Conservation (phyloP, 2,113 vertebrate species). For the Sturnus vulgaris region DNA sequence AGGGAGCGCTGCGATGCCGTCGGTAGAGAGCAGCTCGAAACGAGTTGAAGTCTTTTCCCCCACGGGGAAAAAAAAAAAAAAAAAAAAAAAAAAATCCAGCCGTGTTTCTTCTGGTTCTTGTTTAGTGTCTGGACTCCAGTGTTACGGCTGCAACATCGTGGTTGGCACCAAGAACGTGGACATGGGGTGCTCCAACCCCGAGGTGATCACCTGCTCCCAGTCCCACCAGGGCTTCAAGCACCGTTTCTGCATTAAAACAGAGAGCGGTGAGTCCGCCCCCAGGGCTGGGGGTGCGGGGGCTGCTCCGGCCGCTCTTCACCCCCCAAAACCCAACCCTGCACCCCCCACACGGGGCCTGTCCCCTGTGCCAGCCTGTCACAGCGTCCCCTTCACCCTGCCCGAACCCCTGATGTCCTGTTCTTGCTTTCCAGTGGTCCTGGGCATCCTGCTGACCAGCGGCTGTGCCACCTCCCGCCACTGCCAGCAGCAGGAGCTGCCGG, state of each 20-base stretch:
- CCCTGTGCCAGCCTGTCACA: neutral
- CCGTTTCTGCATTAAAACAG: slow-evolving; percentile 90
- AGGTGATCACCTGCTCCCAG: slow-evolving; percentile 88
- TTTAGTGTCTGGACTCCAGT: slow-evolving; percentile 81
- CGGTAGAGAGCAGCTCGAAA: neutral
- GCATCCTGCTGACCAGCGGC: slow-evolving; percentile 85
- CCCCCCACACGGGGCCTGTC: neutral
- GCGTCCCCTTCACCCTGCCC: neutral
- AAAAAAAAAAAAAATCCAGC: neutral
- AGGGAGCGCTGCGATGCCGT: neutral
- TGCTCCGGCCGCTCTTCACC: rapidly evolving
- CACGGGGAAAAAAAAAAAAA: neutral
- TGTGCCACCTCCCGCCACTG: slow-evolving; percentile 90
- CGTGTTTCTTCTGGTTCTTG: neutral
- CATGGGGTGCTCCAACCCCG: slow-evolving; percentile 84
- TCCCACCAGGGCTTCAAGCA: slow-evolving; percentile 92
- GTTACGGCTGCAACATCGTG: slow-evolving; percentile 89
- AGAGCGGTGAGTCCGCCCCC: slow-evolving; percentile 80
- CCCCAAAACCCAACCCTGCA: neutral
- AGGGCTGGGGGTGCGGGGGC: neutral
- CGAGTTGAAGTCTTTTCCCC: neutral
- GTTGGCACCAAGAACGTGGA: slow-evolving; percentile 83
- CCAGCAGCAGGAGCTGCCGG: slow-evolving; percentile 88
- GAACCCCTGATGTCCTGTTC: neutral
- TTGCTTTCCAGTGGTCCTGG: slow-evolving; percentile 78